Evolutionary conservation across 2,888 invertebrate genomes (phyloP), one percentile per base, ranked within the genome.

Genomic region (Flexamia atlantica): DNA sequence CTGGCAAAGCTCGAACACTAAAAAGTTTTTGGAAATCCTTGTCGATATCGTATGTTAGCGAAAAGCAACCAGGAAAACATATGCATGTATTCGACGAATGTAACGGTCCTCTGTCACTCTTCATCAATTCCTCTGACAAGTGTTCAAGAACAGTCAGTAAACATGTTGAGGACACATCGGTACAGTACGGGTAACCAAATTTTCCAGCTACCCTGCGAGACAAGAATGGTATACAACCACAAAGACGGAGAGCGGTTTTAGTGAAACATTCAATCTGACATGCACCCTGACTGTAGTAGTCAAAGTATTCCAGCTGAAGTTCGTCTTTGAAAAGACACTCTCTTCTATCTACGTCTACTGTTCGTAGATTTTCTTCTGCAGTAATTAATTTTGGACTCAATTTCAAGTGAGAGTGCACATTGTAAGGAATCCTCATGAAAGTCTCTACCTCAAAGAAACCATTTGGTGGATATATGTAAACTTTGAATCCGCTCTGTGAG

Each of bases 111-210:
- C 30, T 2, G 20, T 20, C 23, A 20, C 23, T 64, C 30, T 28
- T 28, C 23, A 25, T 20, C 3, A 3, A 3, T 3, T 53, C 23
- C 9, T 53, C 30, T n/a, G 14, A 20, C 30, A 30, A 14, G 14
- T 64, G 14, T 1, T 64, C 53, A 17, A 64, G 30, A 12, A 14
- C 30, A 20, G 28, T 17, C 3, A 1, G 2, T 64, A 64, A 28
- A 64, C 64, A 64, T 28, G 9, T 5, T 4, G 3, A 14, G 1
- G 64, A 64, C 5, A 30, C 5, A 12, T 12, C 64, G 14, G 28
- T 64, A 14, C 64, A 64, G 28, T 64, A 64, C 14, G 25, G 64
- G 64, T 64, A 64, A 17, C 64, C 64, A 17, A 64, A 64, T 30
- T 3, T 30, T 25, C 64, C 64, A 2, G 14, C 30, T 14, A 28